phyloP scores from a whole-genome alignment of 2,797 vertebrate species.

The Falco columbarius region DNA sequence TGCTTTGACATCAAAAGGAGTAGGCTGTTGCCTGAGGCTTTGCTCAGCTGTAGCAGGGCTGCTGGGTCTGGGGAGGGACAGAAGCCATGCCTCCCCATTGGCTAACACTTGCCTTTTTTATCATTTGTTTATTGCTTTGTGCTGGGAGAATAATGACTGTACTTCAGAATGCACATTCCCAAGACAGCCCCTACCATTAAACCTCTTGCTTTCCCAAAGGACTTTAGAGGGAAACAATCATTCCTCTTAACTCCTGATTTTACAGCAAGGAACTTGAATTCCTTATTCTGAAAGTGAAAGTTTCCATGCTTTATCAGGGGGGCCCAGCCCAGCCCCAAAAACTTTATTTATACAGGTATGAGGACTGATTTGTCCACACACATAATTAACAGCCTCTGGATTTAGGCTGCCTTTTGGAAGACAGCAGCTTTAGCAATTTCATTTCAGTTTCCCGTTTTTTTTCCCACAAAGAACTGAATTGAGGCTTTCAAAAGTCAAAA shows the following conservation, averaged over 20 bases:
- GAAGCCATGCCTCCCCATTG: neutral
- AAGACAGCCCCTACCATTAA: neutral
- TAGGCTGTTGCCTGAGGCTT: neutral
- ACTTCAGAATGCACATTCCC: neutral
- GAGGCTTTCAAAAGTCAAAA: neutral
- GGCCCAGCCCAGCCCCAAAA: neutral
- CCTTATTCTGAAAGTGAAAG: neutral
- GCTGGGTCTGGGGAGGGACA: neutral
- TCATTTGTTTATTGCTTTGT: neutral
- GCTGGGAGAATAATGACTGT: neutral
- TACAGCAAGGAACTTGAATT: neutral
- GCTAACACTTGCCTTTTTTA: neutral
- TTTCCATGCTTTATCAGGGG: neutral
- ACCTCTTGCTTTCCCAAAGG: neutral
- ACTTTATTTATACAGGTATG: neutral
- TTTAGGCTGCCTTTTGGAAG: neutral
- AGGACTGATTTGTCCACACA: neutral
- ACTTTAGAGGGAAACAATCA: neutral
- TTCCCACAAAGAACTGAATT: neutral
- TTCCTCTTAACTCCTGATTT: neutral
- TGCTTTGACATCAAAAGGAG: neutral
- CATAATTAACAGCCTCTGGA: accelerated
- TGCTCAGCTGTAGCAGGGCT: neutral
- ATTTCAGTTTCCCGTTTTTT: neutral
- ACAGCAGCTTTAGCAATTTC: neutral